Base-by-base conservation (phyloP, 2,113 vertebrate species). In the Panthera uncia region DNA sequence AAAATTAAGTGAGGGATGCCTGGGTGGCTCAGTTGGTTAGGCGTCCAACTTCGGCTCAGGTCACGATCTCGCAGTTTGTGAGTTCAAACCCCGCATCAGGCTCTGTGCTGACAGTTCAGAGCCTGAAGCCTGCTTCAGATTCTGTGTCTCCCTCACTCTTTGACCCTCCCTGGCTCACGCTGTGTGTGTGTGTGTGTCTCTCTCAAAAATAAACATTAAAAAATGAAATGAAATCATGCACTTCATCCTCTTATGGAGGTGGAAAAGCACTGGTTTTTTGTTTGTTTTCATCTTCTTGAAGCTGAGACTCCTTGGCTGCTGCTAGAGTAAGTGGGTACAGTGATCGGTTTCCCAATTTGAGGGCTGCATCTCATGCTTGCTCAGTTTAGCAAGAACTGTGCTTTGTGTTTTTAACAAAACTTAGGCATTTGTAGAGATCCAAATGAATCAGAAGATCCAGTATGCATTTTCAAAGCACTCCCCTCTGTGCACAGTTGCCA, bases 391-490 rank as follows among this genome's bases (percentile, higher is more conserved):
- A 94, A 96, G 50, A n/a, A 23, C 61, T 71, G 31, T 79, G 65
- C 38, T n/a, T 50, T 94, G 74, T 74, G 68, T 63, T 97, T 93
- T 50, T 68, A 90, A 73, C 61, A 74, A 89, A 92, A 68, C 14
- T 3, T 87, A 95, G 90, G 83, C 63, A 92, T 93, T 86, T 83
- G 21, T 78, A 79, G 19, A 57, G 38, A 85, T 76, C 18, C 41
- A 89, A 78, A 87, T 94, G 48, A 95, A 92, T 83, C 41, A 90
- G 92, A 95, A 94, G 79, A 95, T 71, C 55, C 27, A 90, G 48
- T 69, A 57, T 5, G 13, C 89, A 82, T 61, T 89, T 93, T 95
- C 50, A 93, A 91, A 78, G 25, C 19, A 10, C 25, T 33, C 15
- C 25, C 1, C 25, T 41, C 74, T 79, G 76, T 0, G 8, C 25